phyloP scores from a whole-genome alignment of 2,797 vertebrate species.

The Enteromius viviparus region DNA sequence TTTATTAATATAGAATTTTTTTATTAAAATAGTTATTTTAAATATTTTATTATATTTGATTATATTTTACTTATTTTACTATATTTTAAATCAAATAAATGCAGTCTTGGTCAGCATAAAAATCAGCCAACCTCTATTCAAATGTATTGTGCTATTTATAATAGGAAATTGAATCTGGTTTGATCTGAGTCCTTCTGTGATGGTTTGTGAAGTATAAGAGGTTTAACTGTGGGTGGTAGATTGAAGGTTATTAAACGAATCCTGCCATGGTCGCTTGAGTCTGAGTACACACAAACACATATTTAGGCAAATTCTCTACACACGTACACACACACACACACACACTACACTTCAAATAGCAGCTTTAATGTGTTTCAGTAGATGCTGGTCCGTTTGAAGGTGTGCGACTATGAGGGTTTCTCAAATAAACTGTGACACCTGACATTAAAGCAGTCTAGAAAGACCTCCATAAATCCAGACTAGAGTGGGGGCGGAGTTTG shows the following conservation, averaged over 20 bases:
- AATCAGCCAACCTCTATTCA: not conserved
- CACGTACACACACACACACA: not conserved
- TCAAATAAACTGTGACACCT: slow-evolving; percentile 77
- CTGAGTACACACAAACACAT: slow-evolving; percentile 21
- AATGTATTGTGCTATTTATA: slow-evolving; percentile 1
- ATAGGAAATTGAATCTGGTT: not conserved
- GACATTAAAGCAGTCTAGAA: slow-evolving; percentile 65
- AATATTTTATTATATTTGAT: not conserved
- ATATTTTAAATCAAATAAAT: not conserved
- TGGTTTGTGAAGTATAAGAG: not conserved
- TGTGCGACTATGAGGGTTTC: slow-evolving; percentile 61
- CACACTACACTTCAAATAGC: slow-evolving; percentile 42
- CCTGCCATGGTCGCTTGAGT: slow-evolving; percentile 2
- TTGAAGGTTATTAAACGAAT: not conserved
- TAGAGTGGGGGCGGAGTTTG: slow-evolving; percentile 28
- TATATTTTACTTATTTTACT: not conserved
- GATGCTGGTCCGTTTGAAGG: slow-evolving; percentile 47
- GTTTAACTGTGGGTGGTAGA: not conserved
- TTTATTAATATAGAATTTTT: not conserved
- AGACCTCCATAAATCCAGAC: slow-evolving; percentile 59
- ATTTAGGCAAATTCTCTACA: not conserved
- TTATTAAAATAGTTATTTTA: not conserved
- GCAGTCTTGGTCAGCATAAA: not conserved
- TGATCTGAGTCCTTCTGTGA: not conserved
- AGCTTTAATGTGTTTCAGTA: slow-evolving; percentile 46